A percentile compares a stretch with the other conserved stretches of the same genome.
Conservation (phyloP, 2,113 vertebrate species). For the Cyanocitta stelleri region DNA sequence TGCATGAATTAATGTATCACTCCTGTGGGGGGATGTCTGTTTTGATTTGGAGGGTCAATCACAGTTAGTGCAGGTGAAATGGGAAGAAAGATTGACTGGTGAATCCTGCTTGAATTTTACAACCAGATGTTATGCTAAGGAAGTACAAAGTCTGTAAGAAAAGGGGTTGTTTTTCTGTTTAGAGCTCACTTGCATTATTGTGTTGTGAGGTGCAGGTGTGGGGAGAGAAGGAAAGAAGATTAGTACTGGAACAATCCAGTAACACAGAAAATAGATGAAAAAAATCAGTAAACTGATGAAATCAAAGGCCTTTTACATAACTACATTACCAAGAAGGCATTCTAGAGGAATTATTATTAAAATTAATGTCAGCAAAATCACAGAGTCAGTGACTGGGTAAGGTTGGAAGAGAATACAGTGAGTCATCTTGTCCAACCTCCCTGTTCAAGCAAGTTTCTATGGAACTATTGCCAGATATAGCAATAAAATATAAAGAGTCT, state of each 20-base stretch:
- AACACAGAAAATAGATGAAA: neutral
- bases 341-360: neutral
- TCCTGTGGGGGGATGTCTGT: neutral
- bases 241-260: neutral
- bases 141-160: neutral
- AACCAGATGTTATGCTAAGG: neutral
- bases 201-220: accelerated
- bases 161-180: neutral
- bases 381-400: neutral
- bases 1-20: neutral
- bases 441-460: neutral
- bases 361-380: neutral
- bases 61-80: neutral
- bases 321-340: neutral
- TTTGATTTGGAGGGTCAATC: neutral
- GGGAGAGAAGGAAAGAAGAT: neutral
- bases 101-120: neutral
- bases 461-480: neutral
- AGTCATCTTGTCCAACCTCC: neutral
- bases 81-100: neutral
- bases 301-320: neutral
- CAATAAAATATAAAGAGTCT: neutral
- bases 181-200: neutral
- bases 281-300: neutral
- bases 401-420: neutral